Evolutionary conservation across 2,113 vertebrate species (phyloP).

Genomic region (Lichenostomus cassidix): DNA sequence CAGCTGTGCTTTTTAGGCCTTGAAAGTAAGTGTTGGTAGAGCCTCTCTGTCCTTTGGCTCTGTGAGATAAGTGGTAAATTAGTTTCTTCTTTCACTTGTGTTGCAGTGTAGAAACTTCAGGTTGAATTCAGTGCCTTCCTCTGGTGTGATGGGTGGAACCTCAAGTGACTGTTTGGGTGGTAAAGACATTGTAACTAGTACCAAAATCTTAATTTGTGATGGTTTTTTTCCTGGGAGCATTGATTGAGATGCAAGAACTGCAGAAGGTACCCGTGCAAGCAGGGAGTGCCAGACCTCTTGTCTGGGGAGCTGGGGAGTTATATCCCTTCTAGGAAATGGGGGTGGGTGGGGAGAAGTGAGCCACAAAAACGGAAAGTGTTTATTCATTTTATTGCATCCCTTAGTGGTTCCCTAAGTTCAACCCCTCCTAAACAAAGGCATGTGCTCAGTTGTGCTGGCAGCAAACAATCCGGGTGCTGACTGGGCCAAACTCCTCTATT

Average conservation of each 20-base stretch:
- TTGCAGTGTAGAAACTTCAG: not conserved
- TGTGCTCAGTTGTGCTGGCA: not conserved
- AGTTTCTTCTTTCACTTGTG: not conserved
- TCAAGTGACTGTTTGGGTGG: not conserved
- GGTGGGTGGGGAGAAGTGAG: fast-evolving
- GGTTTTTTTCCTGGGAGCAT: not conserved
- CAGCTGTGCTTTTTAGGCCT: not conserved
- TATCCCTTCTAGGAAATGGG: not conserved
- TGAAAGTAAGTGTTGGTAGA: fast-evolving
- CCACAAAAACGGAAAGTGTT: not conserved
- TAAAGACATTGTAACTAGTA: fast-evolving
- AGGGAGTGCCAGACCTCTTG: not conserved
- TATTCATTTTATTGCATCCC: not conserved
- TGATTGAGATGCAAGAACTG: not conserved
- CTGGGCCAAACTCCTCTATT: not conserved
- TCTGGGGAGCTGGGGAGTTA: too few relatives aligned
- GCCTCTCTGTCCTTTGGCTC: not conserved
- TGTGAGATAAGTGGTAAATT: not conserved
- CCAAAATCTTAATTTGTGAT: not conserved
- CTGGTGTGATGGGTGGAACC: too few relatives aligned
- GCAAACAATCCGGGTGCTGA: not conserved
- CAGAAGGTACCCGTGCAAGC: not conserved
- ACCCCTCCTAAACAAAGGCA: not conserved
- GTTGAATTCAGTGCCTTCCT: not conserved
- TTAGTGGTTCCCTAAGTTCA: not conserved